phyloP scores from a whole-genome alignment of 2,113 vertebrate genomes.

The Xenus cinereus region DNA sequence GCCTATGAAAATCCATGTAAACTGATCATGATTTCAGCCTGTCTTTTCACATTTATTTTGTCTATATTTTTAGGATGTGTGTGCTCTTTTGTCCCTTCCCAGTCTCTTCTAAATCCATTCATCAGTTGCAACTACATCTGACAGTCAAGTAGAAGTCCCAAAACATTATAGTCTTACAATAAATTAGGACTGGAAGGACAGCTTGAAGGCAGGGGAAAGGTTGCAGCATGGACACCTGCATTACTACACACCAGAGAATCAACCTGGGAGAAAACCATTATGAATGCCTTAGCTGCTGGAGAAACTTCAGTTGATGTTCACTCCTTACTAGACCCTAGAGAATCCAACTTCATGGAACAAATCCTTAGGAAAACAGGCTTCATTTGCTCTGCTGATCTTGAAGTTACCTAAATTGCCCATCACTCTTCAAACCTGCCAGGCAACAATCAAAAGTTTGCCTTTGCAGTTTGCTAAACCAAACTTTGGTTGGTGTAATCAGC shows the following conservation, averaged over 20 bases:
- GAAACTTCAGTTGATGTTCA: background rate
- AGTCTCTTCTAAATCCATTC: background rate
- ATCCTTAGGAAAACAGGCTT: background rate
- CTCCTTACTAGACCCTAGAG: background rate
- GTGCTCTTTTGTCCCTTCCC: background rate
- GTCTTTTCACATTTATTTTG: background rate
- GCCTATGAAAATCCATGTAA: background rate
- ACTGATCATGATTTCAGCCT: background rate
- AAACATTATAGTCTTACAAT: background rate
- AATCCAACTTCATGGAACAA: background rate
- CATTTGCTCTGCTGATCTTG: background rate
- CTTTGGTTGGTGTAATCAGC: background rate
- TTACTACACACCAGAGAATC: background rate
- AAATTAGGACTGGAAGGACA: background rate
- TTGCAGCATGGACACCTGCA: background rate
- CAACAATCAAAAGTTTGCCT: background rate
- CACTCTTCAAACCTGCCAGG: background rate
- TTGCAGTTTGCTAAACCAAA: background rate
- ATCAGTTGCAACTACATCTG: background rate
- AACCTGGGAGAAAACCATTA: background rate
- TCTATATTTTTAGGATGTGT: background rate
- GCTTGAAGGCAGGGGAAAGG: background rate
- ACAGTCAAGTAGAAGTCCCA: background rate
- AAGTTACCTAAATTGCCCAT: background rate
- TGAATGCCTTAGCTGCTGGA: background rate